Base-by-base conservation (phyloP, 1,140 invertebrate genomes). In the Drosophila nigrodunni region DNA sequence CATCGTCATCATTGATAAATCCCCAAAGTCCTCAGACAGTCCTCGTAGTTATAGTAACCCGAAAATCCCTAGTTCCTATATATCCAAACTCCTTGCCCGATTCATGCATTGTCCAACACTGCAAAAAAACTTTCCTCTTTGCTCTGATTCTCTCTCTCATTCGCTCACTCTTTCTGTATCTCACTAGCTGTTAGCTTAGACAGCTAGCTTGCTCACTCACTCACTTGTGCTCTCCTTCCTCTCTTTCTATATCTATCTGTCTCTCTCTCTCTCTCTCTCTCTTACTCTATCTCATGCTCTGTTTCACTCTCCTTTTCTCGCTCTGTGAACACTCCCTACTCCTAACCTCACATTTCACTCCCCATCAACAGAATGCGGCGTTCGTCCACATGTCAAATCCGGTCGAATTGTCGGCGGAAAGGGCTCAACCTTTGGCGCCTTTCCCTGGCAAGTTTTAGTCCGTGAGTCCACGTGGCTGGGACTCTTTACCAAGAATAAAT, bases 401-500 rank as follows among this genome's bases (percentile, higher is more conserved):
- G 97, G 96, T 2, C 94, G 97, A 77, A 98, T 98, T 70, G 98
- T 98, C 7, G 97, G 97, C 59, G 98, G 97, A 10, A 97, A 97
- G 92, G 95, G 95, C 62, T 95, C 97, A 5, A 94, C 94, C 1
- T 98, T 97, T 80, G 97, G 97, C 6, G 96, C 97, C 92, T 98
- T 96, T 95, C 97, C 97, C 0, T 98, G 97, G 98, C 97, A 98
- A 91, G 97, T 97, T 2, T 93, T 98, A 15, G 96, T 98, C 0
- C 94, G 97, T 59, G 98, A 98, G 92, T 96, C 97, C 6, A 98
- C 97, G 0, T 98, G 97, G 97, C 93, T 98, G 43, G 98, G 98
- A 2, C 94, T 98, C 0, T 98, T 98, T 91, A 97, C 97, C n/a
- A 98, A 98, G 92, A 98, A 98, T 92, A 98, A 98, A 93, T 98